phyloP scores from a whole-genome alignment of 2,888 invertebrate genomes.

The Stegana nigrithorax region DNA sequence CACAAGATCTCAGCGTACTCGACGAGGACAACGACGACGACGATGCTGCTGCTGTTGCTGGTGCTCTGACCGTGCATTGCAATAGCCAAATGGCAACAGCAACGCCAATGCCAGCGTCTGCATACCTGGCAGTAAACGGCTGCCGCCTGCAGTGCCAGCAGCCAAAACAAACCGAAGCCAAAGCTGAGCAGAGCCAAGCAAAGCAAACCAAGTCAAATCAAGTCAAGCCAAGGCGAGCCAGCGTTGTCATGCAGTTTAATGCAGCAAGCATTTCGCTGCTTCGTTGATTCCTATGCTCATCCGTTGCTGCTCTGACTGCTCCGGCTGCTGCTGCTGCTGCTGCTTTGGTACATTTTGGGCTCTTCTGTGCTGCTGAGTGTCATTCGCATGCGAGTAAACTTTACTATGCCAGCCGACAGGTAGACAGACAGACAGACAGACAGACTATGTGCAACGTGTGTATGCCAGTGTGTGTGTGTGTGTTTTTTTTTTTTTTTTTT shows the following conservation, averaged over 20 bases:
- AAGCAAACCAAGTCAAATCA: slow-evolving; percentile 19
- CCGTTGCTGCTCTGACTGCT: slow-evolving; percentile 23
- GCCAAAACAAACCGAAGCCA: too few species aligned
- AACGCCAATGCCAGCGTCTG: neutral
- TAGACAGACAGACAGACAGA: too few species aligned
- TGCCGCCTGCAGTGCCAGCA: too few species aligned
- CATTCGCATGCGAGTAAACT: slow-evolving; percentile 28
- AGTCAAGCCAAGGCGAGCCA: neutral
- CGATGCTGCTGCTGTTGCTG: too few species aligned
- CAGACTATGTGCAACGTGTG: too few species aligned
- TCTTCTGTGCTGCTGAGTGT: slow-evolving; percentile 12
- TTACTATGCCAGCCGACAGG: neutral
- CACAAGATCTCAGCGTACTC: slow-evolving; percentile 44
- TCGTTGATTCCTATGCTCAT: slow-evolving; percentile 12
- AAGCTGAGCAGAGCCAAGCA: slow-evolving; percentile 25
- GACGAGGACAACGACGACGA: slow-evolving; percentile 14
- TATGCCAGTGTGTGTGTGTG: too few species aligned
- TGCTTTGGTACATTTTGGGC: neutral
- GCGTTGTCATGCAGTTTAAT: neutral
- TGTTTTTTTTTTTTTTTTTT: too few species aligned
- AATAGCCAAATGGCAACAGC: too few species aligned
- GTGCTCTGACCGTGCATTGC: too few species aligned
- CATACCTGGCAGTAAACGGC: too few species aligned
- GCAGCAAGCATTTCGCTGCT: neutral
- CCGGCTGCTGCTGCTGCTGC: neutral